phyloP scores from a whole-genome alignment of 2,888 invertebrate genomes.

The Acronicta leporina region DNA sequence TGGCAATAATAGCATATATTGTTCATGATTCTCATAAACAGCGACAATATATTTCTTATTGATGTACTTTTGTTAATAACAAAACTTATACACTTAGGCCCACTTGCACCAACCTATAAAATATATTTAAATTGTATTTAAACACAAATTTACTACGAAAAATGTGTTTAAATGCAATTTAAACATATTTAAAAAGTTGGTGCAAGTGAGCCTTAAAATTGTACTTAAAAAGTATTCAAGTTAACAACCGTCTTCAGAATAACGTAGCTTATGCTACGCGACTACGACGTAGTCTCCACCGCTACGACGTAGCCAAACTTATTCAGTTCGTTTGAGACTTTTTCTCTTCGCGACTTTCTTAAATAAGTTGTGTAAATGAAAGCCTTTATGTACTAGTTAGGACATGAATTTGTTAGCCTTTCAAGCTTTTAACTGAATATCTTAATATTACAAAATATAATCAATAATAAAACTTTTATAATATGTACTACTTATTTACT shows the following conservation, averaged over 20 bases:
- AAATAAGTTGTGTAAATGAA: slow-evolving; percentile 32
- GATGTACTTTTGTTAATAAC: not conserved
- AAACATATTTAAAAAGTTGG: too few relatives aligned
- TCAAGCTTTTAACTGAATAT: slow-evolving; percentile 14
- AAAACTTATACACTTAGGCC: not conserved
- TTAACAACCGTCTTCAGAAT: slow-evolving; percentile 27
- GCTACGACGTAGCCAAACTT: slow-evolving; percentile 50
- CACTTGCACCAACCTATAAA: too few relatives aligned
- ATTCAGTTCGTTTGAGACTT: slow-evolving; percentile 44
- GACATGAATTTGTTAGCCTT: slow-evolving; percentile 18
- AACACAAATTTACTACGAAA: too few relatives aligned
- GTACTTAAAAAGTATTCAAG: slow-evolving; percentile 21
- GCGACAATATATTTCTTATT: too few relatives aligned
- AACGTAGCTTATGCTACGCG: slow-evolving; percentile 35
- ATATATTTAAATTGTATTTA: too few relatives aligned
- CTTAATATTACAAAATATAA: slow-evolving; percentile 3
- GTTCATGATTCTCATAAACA: too few relatives aligned
- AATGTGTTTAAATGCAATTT: too few relatives aligned
- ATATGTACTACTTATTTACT: too few relatives aligned
- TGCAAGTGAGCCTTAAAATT: too few relatives aligned
- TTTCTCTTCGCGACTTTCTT: slow-evolving; percentile 38
- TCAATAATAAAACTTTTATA: too few relatives aligned
- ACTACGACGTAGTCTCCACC: slow-evolving; percentile 48
- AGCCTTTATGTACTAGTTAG: slow-evolving; percentile 10
- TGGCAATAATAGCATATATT: too few relatives aligned